Evolutionary conservation across 2,888 invertebrate genomes (phyloP), one percentile per base, ranked within the genome.

Genomic region (Desoria tigrina): DNA sequence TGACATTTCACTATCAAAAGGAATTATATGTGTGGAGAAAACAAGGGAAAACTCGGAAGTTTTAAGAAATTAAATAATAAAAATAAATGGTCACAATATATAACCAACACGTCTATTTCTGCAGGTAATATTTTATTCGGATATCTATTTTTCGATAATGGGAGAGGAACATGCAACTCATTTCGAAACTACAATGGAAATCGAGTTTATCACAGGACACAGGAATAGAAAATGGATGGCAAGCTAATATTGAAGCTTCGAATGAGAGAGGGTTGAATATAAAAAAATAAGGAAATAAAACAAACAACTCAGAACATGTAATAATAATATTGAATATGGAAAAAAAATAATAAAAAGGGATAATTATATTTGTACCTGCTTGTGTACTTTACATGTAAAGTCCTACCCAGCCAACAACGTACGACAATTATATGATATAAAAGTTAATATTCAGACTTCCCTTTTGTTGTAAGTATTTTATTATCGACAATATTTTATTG

Each of bases 241-340:
- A n/a, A n/a, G n/a, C n/a, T n/a, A n/a, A n/a, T n/a, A n/a, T n/a
- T n/a, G n/a, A n/a, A n/a, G n/a, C n/a, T n/a, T n/a, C n/a, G n/a
- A n/a, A 18, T 24, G 26, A 51, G 51, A 51, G 51, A 51, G 23
- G 14, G 23, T 51, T 51, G 14, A 18, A 24, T 51, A 9, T 9
- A 18, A 51, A 45, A 45, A 45, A 21, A 56, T 18, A 56, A 39
- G 56, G 56, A 39, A 56, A 56, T 56, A 42, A 56, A 56, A 42
- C 37, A 42, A 56, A 42, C 42, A 14, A 56, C 39, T 42, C 26
- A 39, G 54, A 32, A 23, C 28, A 16, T 45, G 32, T 32, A 32
- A 32, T 32, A 45, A 45, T 45, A 45, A 45, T 45, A 45, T n/a
- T n/a, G n/a, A n/a, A n/a, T 18, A 45, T 45, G 45, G n/a, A 45